Percentiles rank a stretch among this genome's conserved stretches.
These are phyloP conservation scores for Cheilinus undulatus DNA, from an alignment of 2,113 vertebrate genomes.

Conservation along the genomic window DNA sequence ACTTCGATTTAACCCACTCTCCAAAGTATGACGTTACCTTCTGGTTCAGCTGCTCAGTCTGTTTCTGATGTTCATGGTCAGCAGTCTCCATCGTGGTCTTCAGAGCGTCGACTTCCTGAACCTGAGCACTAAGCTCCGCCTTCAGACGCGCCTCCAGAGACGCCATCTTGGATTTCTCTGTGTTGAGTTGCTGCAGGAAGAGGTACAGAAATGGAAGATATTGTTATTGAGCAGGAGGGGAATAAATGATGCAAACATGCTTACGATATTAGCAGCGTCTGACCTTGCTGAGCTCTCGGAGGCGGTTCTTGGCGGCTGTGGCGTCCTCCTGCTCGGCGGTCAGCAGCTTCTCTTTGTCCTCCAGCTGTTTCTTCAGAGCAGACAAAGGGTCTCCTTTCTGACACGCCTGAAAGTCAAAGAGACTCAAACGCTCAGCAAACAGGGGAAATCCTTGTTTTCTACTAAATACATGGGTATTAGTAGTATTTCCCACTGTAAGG, in stretches of 20 bases:
- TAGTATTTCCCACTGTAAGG: no score
- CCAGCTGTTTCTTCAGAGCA: conserved; percentile 34
- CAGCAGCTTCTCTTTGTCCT: conserved; percentile 38
- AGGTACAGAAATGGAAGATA: neutral
- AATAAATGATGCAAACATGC: neutral
- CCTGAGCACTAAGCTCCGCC: neutral
- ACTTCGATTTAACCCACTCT: no score
- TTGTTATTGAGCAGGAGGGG: no score
- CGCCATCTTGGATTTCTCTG: conserved; percentile 38
- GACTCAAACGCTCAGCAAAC: no score
- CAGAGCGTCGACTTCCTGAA: neutral
- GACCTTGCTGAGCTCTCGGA: conserved; percentile 31
- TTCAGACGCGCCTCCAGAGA: conserved; percentile 16
- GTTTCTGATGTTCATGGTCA: conserved; percentile 12
- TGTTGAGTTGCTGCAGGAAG: conserved; percentile 6
- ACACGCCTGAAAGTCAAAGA: neutral
- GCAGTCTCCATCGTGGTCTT: neutral
- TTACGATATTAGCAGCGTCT: neutral
- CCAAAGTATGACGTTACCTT: neutral
- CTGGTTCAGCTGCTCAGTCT: conserved; percentile 9
- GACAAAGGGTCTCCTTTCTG: conserved; percentile 31
- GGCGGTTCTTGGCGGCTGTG: neutral
- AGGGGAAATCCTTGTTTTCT: no score
- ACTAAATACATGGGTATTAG: no score
- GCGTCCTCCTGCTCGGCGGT: neutral